phyloP scores from a whole-genome alignment of 2,888 invertebrate genomes.

The Dioctria rufipes region DNA sequence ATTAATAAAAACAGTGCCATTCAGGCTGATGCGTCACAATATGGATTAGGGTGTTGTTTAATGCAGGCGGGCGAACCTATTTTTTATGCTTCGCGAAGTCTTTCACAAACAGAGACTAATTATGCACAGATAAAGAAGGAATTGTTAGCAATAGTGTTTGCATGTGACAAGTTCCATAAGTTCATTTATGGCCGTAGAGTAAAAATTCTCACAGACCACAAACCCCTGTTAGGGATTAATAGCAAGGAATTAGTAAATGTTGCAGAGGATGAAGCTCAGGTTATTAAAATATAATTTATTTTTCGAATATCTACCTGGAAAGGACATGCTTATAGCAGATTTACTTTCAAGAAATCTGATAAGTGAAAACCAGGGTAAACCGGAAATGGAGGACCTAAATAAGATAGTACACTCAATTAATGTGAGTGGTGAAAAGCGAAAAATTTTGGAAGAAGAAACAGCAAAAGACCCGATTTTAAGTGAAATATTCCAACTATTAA shows the following conservation, averaged over 20 bases:
- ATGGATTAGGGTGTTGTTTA: slow-evolving; percentile 58
- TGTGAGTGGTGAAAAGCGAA: background rate
- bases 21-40: slow-evolving; percentile 55
- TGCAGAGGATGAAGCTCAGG: no score
- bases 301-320: slow-evolving; percentile 61
- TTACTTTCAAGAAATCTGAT: slow-evolving; percentile 56
- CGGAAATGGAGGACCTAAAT: slow-evolving; percentile 43
- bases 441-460: slow-evolving; percentile 44
- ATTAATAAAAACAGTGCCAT: slow-evolving; percentile 53
- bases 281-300: no score
- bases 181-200: slow-evolving; percentile 60
- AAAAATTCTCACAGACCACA: slow-evolving; percentile 56
- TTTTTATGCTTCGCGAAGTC: slow-evolving; percentile 50
- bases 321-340: slow-evolving; percentile 59
- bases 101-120: slow-evolving; percentile 55
- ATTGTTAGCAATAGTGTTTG: slow-evolving; percentile 58
- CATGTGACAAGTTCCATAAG: slow-evolving; percentile 59
- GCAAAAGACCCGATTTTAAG: slow-evolving; percentile 15
- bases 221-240: no score
- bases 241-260: no score
- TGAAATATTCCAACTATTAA: background rate
- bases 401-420: slow-evolving; percentile 19
- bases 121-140: slow-evolving; percentile 57
- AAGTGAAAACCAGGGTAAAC: background rate
- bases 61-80: slow-evolving; percentile 58